Evolutionary conservation across 1,140 invertebrate species (phyloP).

Genomic region (Triops longicaudatus): DNA sequence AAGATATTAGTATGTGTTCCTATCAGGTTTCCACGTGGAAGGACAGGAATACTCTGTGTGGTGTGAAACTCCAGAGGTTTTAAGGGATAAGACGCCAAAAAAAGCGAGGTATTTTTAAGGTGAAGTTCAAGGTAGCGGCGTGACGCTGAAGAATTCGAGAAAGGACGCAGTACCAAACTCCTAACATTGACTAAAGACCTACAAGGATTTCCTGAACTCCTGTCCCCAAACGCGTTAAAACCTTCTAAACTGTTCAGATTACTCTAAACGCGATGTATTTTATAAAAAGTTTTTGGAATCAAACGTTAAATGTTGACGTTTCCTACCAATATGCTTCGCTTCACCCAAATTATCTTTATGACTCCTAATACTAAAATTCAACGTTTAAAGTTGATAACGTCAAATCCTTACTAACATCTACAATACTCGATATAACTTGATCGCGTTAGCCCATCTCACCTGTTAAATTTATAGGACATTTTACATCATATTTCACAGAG

Average conservation of each 20-base stretch:
- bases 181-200: not conserved
- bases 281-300: no score
- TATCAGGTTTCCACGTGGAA: constrained; percentile 6
- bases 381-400: not conserved
- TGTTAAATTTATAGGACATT: no score
- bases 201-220: not conserved
- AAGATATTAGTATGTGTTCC: not conserved
- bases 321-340: no score
- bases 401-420: not conserved
- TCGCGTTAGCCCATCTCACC: no score
- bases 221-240: not conserved
- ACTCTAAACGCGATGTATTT: no score
- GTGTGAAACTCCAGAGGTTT: no score
- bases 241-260: no score
- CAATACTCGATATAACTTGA: not conserved
- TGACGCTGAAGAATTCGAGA: not conserved
- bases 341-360: no score
- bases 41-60: not conserved
- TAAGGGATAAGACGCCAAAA: no score
- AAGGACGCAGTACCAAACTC: not conserved
- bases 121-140: not conserved
- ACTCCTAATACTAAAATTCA: no score
- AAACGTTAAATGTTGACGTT: no score
- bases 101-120: not conserved
- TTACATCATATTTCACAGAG: no score